Percentiles rank a stretch among this genome's conserved stretches.
These are phyloP conservation scores for Metopolophium dirhodum DNA, from an alignment of 1,140 invertebrate genomes.

Conservation along the genomic window DNA sequence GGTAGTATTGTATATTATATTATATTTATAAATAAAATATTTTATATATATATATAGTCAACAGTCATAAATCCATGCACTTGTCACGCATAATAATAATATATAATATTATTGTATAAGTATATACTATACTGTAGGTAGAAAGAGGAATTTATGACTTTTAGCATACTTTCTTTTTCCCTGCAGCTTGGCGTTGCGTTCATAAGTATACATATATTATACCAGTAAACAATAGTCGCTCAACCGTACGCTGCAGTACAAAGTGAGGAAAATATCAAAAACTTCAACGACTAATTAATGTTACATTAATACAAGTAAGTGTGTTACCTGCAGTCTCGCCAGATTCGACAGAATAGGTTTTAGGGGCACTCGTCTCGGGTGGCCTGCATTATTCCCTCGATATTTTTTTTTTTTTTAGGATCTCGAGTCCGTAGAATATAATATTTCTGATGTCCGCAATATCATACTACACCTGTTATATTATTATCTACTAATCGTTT, in stretches of 20 bases:
- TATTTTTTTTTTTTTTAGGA: too few species aligned
- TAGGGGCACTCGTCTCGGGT: too few species aligned
- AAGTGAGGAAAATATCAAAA: background rate
- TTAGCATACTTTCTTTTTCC: conserved; percentile 12
- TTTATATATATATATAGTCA: background rate
- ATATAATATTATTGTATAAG: too few species aligned
- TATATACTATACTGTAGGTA: background rate
- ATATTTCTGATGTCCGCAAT: background rate
- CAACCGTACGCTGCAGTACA: background rate
- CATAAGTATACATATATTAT: background rate
- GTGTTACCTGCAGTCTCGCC: background rate
- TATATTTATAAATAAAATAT: background rate
- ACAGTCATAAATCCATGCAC: background rate
- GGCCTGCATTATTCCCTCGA: too few species aligned
- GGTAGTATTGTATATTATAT: background rate
- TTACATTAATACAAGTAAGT: too few species aligned
- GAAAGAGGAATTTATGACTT: conserved; percentile 12
- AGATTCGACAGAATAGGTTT: background rate
- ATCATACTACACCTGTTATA: too few species aligned
- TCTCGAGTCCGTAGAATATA: background rate
- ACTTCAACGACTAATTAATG: background rate
- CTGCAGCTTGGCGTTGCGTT: background rate
- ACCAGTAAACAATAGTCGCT: background rate
- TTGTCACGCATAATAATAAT: background rate
- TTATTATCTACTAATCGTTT: background rate